Percentiles rank a stretch among this genome's conserved stretches.
Conservation (phyloP, 2,113 vertebrate genomes). For the Eidolon helvum region DNA sequence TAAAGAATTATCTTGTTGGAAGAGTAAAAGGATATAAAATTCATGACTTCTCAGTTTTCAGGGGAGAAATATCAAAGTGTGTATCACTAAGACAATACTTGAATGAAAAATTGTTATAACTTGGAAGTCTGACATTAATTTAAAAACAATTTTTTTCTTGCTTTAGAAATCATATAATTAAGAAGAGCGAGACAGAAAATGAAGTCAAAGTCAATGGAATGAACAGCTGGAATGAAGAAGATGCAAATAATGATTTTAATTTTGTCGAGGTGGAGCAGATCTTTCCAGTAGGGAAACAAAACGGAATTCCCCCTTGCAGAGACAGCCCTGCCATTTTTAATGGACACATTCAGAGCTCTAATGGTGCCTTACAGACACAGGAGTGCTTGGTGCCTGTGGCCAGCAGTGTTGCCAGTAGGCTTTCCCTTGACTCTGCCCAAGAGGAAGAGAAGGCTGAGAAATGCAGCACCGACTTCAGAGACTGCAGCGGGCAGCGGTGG, state of each 20-base stretch:
- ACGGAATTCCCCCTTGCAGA: constrained; percentile 79
- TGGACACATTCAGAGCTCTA: constrained; percentile 87
- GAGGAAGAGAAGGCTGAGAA: constrained; percentile 79
- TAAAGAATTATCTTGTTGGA: background rate
- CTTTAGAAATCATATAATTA: constrained; percentile 89
- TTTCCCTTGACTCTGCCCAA: constrained; percentile 71
- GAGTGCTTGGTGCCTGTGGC: constrained; percentile 81
- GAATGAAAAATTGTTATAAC: constrained; percentile 14
- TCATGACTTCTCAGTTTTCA: background rate
- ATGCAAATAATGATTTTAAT: constrained; percentile 69
- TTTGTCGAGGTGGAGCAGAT: constrained; percentile 79
- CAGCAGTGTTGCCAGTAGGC: constrained; percentile 76
- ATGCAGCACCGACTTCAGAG: constrained; percentile 79
- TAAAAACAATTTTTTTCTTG: constrained; percentile 68
- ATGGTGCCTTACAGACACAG: constrained; percentile 97
- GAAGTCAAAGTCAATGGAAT: constrained; percentile 85
- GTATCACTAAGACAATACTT: background rate
- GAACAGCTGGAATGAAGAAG: constrained; percentile 83
- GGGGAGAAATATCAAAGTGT: background rate
- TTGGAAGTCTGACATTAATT: constrained; percentile 17
- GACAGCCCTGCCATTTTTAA: constrained; percentile 85
- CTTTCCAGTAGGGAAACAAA: constrained; percentile 76
- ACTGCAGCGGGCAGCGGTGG: constrained; percentile 80
- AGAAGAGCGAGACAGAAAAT: constrained; percentile 81
- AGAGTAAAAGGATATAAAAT: background rate